These are phyloP conservation scores for Centropus bengalensis DNA, from an alignment of 2,113 vertebrate genomes.

Conservation along the genomic window DNA sequence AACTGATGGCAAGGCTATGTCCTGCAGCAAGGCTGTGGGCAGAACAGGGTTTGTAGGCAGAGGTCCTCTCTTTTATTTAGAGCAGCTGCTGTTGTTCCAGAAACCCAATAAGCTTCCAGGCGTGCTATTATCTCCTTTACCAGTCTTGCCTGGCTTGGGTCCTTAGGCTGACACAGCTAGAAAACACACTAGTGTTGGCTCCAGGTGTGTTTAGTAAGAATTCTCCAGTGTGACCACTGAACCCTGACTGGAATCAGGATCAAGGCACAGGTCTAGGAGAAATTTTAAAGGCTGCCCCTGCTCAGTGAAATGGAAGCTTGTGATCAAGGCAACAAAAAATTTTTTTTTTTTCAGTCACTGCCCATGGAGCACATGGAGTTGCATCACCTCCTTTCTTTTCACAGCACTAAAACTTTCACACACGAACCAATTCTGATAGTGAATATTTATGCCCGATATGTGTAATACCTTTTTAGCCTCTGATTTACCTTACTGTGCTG, in stretches of 20 bases:
- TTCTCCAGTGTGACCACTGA: neutral
- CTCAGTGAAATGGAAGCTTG: neutral
- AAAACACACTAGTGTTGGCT: neutral
- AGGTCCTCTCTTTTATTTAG: neutral
- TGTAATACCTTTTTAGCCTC: neutral
- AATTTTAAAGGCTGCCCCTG: neutral
- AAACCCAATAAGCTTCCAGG: rapidly evolving
- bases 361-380: neutral
- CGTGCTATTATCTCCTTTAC: neutral
- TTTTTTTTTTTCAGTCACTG: neutral
- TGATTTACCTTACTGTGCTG: neutral
- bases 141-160: neutral
- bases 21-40: neutral
- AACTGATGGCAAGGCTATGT: neutral
- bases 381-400: neutral
- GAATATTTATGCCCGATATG: neutral
- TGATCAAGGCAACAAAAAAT: neutral
- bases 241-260: rapidly evolving
- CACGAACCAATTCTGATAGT: neutral
- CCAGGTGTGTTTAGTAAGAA: rapidly evolving
- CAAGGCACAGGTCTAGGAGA: neutral
- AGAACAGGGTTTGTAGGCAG: neutral
- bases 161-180: neutral
- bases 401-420: neutral
- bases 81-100: neutral